Conservation (phyloP, 2,113 vertebrate genomes). For the Hucho hucho region DNA sequence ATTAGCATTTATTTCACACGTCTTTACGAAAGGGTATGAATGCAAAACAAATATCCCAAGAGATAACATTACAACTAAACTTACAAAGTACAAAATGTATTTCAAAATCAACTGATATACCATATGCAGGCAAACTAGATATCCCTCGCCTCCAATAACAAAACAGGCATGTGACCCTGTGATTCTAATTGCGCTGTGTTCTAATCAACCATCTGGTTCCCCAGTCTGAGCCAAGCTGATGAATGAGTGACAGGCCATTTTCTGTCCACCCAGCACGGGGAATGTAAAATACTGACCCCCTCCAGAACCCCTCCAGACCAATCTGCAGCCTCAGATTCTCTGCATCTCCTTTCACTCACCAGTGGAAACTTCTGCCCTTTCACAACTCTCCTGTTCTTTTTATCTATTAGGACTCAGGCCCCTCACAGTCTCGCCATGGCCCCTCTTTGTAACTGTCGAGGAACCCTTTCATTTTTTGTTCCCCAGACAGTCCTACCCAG, state of each 20-base stretch:
- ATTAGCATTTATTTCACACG: too few relatives aligned
- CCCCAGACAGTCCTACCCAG: conserved; percentile 77
- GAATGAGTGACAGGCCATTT: conserved; percentile 68
- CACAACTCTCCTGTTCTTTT: conserved; percentile 51
- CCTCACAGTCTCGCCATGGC: conserved; percentile 76
- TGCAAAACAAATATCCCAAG: too few relatives aligned
- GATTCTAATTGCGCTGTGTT: background rate
- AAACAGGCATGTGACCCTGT: background rate
- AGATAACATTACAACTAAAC: too few relatives aligned
- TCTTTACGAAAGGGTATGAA: too few relatives aligned
- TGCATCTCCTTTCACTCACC: conserved; percentile 68
- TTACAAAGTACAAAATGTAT: too few relatives aligned
- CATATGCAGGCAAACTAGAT: too few relatives aligned
- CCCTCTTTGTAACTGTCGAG: conserved; percentile 81
- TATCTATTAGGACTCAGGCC: conserved; percentile 66
- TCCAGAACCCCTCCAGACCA: conserved; percentile 65
- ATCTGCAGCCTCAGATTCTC: conserved; percentile 70
- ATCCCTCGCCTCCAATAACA: background rate
- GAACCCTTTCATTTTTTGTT: conserved; percentile 92
- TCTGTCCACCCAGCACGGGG: conserved; percentile 67
- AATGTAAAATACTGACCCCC: conserved; percentile 62
- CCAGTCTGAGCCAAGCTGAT: conserved; percentile 51
- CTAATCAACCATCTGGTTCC: background rate
- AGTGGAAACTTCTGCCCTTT: conserved; percentile 53
- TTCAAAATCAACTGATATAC: too few relatives aligned